A percentile compares a stretch with the other conserved stretches of the same genome.
These are phyloP conservation scores for Ophion ventricosus DNA, from an alignment of 2,888 invertebrate species.

Conservation along the genomic window DNA sequence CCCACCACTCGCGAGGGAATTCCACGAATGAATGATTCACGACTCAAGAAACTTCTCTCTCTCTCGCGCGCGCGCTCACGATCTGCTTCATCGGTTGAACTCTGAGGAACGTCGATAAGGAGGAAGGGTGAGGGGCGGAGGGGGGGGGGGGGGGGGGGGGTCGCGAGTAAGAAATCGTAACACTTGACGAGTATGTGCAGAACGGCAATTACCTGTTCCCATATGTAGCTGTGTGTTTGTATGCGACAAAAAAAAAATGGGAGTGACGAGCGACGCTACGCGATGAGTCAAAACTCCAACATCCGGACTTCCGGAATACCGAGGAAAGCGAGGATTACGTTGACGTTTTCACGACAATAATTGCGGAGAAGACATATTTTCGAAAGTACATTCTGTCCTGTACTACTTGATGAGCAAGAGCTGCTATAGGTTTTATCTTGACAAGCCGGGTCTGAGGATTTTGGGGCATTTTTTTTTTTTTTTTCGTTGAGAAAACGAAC, in stretches of 20 bases:
- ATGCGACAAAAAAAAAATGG: neutral
- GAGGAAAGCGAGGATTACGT: slow-evolving; percentile 1
- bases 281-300: slow-evolving; percentile 30
- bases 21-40: slow-evolving; percentile 62
- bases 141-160: slow-evolving; percentile 30
- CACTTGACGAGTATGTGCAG: slow-evolving; percentile 47
- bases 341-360: too few species aligned
- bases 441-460: too few species aligned
- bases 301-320: slow-evolving; percentile 46
- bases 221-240: neutral
- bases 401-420: too few species aligned
- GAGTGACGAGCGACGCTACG: slow-evolving; percentile 7
- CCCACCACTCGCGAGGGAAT: slow-evolving; percentile 44
- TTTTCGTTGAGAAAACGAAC: too few species aligned
- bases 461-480: too few species aligned
- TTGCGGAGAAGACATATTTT: too few species aligned
- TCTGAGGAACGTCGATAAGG: slow-evolving; percentile 21
- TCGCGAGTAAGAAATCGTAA: slow-evolving; percentile 45
- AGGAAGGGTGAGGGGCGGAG: neutral
- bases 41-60: neutral
- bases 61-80: slow-evolving; percentile 48
- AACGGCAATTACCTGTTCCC: slow-evolving; percentile 43
- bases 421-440: too few species aligned
- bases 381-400: too few species aligned
- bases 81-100: slow-evolving; percentile 50